phyloP scores from a whole-genome alignment of 2,113 vertebrate species.

The Myrmecobius fasciatus region DNA sequence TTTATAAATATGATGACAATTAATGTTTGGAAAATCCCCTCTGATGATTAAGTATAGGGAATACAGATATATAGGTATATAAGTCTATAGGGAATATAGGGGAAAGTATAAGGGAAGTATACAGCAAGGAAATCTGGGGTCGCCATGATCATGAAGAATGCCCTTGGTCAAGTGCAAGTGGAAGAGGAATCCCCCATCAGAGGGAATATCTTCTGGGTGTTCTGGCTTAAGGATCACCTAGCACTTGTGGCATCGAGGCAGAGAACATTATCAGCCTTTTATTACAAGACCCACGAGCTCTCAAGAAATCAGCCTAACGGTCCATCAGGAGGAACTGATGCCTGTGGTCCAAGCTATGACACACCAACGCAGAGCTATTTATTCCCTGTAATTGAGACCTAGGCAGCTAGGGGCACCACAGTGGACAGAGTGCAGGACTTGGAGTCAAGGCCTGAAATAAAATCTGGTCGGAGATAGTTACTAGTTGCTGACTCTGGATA shows the following conservation, averaged over 20 bases:
- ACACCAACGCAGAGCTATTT: neutral
- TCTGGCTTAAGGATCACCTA: neutral
- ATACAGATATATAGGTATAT: too few species aligned
- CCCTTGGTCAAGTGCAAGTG: neutral
- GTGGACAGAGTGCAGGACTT: neutral
- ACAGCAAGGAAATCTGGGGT: neutral
- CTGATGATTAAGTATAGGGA: neutral
- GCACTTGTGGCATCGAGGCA: neutral
- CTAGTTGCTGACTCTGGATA: neutral
- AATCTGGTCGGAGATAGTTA: neutral
- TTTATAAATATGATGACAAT: neutral
- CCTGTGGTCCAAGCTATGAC: neutral
- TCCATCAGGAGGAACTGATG: neutral
- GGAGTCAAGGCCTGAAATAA: neutral
- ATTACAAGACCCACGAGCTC: neutral
- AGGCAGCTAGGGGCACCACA: too few species aligned
- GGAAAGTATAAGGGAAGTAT: neutral
- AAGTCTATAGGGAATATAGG: too few species aligned
- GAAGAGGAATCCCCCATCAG: neutral
- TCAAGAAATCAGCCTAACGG: too few species aligned
- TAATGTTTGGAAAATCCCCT: neutral
- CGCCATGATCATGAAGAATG: neutral
- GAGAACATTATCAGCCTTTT: neutral
- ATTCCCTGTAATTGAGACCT: neutral
- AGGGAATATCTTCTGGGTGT: neutral